These are phyloP conservation scores for Sparus aurata DNA, from an alignment of 2,797 vertebrate species.

Conservation along the genomic window DNA sequence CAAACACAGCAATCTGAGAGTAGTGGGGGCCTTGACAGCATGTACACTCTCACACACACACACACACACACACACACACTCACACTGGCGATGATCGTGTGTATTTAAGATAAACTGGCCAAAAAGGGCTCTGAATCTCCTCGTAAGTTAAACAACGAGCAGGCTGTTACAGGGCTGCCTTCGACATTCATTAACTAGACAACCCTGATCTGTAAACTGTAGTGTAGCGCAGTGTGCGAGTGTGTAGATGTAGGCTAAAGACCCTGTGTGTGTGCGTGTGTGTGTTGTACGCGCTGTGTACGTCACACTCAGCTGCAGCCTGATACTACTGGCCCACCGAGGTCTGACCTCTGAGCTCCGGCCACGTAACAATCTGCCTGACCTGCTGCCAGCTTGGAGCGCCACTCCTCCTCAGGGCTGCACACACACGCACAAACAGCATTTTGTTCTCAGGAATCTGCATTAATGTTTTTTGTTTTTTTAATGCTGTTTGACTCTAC, in stretches of 20 bases:
- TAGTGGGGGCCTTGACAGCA: conserved; percentile 51
- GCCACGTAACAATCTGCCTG: conserved; percentile 40
- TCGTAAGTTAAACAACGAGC: conserved; percentile 42
- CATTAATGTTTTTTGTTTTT: neutral
- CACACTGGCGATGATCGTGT: conserved; percentile 52
- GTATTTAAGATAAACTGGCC: conserved; percentile 65
- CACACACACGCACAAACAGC: conserved; percentile 23
- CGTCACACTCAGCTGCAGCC: conserved; percentile 65
- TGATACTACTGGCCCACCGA: conserved; percentile 42
- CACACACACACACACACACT: conserved; percentile 16
- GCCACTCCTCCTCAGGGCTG: conserved; percentile 4
- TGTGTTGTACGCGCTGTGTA: neutral
- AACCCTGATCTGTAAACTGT: conserved; percentile 43
- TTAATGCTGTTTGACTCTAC: neutral
- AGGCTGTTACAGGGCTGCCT: conserved; percentile 41
- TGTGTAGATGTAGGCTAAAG: conserved; percentile 3
- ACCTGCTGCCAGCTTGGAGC: conserved; percentile 27
- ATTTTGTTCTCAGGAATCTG: neutral
- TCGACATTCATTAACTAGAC: conserved; percentile 76
- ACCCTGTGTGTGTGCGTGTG: neutral
- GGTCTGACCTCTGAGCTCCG: conserved; percentile 64
- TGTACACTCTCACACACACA: conserved; percentile 13
- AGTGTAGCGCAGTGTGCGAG: neutral
- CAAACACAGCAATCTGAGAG: conserved; percentile 61
- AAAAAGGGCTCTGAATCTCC: conserved; percentile 54